Percentiles rank a stretch among this genome's conserved stretches.
phyloP scores from a whole-genome alignment of 2,888 invertebrate genomes.

The Drosophila algonquin region DNA sequence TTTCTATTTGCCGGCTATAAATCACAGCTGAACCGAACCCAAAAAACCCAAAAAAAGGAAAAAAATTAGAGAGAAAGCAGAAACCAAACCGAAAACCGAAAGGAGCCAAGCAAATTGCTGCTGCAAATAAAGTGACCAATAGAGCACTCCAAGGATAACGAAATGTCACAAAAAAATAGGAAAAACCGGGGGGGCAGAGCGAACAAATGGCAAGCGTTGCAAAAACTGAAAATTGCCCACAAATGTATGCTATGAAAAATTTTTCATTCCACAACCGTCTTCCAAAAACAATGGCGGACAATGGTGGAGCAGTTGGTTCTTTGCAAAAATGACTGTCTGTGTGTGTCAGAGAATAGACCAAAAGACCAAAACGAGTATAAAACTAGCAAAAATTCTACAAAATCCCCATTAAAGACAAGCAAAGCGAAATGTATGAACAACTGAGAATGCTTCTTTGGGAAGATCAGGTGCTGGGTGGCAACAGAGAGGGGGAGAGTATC shows the following conservation, averaged over 20 bases:
- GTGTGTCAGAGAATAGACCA: neutral
- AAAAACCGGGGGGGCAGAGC: slow-evolving; percentile 6
- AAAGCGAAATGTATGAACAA: slow-evolving; percentile 11
- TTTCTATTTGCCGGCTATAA: slow-evolving; percentile 59
- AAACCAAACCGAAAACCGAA: slow-evolving; percentile 10
- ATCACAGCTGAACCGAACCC: slow-evolving; percentile 41
- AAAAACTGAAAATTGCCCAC: slow-evolving; percentile 40
- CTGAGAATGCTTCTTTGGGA: slow-evolving; percentile 10
- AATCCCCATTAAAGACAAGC: slow-evolving; percentile 35
- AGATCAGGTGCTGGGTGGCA: neutral
- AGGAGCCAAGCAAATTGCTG: slow-evolving; percentile 30
- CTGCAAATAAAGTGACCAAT: slow-evolving; percentile 43
- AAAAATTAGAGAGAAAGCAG: neutral
- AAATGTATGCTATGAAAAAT: slow-evolving; percentile 58
- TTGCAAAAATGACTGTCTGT: slow-evolving; percentile 2
- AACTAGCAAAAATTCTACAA: slow-evolving; percentile 16
- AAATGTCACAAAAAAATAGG: slow-evolving; percentile 40
- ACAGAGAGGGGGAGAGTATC: slow-evolving; percentile 20
- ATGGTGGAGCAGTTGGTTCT: slow-evolving; percentile 25
- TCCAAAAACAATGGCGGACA: slow-evolving; percentile 42
- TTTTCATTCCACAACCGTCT: slow-evolving; percentile 25
- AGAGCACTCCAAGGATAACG: slow-evolving; percentile 27
- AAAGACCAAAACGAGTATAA: neutral
- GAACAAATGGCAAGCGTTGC: slow-evolving; percentile 44
- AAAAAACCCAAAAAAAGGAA: slow-evolving; percentile 3